phyloP scores from a whole-genome alignment of 2,888 invertebrate genomes.

The Parnassius apollo region DNA sequence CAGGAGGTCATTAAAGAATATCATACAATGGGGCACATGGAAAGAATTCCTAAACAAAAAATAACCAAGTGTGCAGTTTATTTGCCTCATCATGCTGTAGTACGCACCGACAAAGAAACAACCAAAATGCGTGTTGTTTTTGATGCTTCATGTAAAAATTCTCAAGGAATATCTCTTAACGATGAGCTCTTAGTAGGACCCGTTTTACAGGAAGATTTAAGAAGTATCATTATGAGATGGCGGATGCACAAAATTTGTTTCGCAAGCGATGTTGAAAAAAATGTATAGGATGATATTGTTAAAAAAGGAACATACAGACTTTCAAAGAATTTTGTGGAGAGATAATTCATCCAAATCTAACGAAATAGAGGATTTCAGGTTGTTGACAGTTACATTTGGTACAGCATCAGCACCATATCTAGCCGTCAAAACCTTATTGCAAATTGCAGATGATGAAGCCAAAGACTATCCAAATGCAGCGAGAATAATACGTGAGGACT shows the following conservation, averaged over 20 bases:
- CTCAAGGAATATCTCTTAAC: no score
- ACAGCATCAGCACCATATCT: constrained; percentile 10
- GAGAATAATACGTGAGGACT: background rate
- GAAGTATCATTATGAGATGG: background rate
- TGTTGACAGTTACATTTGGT: background rate
- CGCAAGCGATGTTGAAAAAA: background rate
- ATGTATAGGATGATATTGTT: background rate
- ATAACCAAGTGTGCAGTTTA: background rate
- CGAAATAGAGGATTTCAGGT: background rate
- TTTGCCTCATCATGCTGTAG: constrained; percentile 2
- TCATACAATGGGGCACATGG: constrained; percentile 25
- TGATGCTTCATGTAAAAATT: background rate
- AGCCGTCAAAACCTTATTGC: background rate
- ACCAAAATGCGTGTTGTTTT: constrained; percentile 4
- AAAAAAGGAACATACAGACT: background rate
- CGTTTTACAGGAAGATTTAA: no score
- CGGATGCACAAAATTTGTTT: background rate
- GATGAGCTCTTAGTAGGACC: no score
- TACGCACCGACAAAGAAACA: constrained; percentile 3
- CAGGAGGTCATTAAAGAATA: constrained; percentile 33
- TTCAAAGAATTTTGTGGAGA: background rate
- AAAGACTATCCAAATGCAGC: background rate
- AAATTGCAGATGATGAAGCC: constrained; percentile 6
- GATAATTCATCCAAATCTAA: background rate
- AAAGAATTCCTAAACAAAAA: background rate